Base-by-base conservation (phyloP, 2,888 invertebrate species). In the Drosophila sordidula region DNA sequence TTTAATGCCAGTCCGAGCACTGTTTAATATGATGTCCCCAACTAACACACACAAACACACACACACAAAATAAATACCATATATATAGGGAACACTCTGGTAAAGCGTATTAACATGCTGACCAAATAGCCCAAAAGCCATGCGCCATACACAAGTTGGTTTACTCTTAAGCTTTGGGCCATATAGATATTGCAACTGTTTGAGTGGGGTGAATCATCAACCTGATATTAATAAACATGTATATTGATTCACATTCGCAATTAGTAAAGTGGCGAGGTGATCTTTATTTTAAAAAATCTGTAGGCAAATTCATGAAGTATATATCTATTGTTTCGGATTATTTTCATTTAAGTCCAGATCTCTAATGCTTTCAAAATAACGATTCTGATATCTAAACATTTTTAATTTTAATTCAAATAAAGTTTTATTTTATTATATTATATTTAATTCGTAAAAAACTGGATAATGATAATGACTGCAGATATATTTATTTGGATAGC, bases 61-160 rank as follows among this genome's bases (percentile, higher is more conserved):
- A 14, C 11, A 46, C 14, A 26, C 11, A 50, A 22, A 25, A 34
- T 54, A 34, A 44, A 54, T 34, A 26, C 42, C 16, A 65, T n/a
- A 56, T 50, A 34, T 42, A 45, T 25, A 25, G 6, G 8, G 9
- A 32, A 38, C 45, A 25, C 14, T 8, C 41, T 42, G 36, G 64
- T 26, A 52, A 65, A 66, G 47, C 66, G 51, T 67, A 80, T 80
- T 80, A 79, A 69, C 69, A 69, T 76, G 77, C 72, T 62, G 67
- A 45, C 81, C 66, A 69, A 80, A 78, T 59, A 63, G 42, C 44
- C 62, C 52, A 76, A 70, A 62, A 57, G 42, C 42, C 49, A 25
- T 32, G 34, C 41, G 38, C 25, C 52, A 42, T 46, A 47, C 50
- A 73, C 69, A 70, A 70, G 77, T 67, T 55, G 51, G 39, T 45